These are phyloP conservation scores for Machimus rusticus DNA, from an alignment of 2,888 invertebrate genomes.

Conservation along the genomic window DNA sequence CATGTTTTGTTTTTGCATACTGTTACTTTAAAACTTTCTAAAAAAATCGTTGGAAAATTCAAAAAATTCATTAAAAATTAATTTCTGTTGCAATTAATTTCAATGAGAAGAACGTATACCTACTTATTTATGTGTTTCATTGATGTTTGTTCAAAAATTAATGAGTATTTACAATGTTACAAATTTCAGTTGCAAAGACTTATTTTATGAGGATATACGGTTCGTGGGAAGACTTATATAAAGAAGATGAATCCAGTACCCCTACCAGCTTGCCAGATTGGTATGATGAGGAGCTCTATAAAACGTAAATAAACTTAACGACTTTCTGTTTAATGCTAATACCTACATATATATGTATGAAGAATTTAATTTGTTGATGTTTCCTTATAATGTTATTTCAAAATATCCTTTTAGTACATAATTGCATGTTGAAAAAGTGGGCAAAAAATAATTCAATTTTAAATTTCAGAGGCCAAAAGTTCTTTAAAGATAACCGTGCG, in stretches of 20 bases:
- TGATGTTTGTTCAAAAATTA: no score
- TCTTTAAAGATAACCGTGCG: slow-evolving; percentile 72
- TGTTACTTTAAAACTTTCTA: no score
- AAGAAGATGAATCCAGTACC: background rate
- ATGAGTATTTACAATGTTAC: no score
- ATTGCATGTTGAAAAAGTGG: background rate
- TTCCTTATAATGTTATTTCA: background rate
- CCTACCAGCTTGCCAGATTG: background rate
- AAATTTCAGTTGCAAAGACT: background rate
- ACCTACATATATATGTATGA: no score
- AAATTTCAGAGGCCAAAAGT: slow-evolving; percentile 70
- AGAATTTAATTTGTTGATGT: slow-evolving; percentile 46
- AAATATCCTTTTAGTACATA: background rate
- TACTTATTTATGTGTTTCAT: no score
- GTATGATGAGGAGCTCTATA: background rate
- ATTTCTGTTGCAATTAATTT: no score
- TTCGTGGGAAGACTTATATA: background rate
- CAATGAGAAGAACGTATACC: no score
- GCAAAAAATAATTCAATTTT: background rate
- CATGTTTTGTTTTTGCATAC: no score
- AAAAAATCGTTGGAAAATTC: no score
- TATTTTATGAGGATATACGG: background rate
- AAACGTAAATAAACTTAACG: background rate
- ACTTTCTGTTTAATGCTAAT: background rate
- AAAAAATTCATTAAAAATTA: no score